Conservation (phyloP, 2,797 vertebrate species). For the Micropoecilia bifurca region DNA sequence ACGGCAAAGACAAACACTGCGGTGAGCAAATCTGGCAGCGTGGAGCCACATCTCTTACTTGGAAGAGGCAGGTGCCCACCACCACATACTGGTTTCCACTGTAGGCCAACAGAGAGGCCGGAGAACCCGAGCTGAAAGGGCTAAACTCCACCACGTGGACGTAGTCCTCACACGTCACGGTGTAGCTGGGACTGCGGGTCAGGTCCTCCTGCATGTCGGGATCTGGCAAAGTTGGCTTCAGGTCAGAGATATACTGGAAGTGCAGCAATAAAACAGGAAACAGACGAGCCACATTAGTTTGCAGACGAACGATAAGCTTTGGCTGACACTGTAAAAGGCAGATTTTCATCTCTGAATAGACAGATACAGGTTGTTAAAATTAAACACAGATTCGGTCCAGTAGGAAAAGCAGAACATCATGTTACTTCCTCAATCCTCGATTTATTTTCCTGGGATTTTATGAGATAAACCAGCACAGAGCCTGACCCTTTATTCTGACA, state of each 20-base stretch:
- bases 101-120: constrained; percentile 90
- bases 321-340: background rate
- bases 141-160: constrained; percentile 95
- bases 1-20: background rate
- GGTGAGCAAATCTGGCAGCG: background rate
- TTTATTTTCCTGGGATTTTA: background rate
- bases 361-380: background rate
- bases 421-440: background rate
- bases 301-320: background rate
- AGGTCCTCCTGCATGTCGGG: constrained; percentile 86
- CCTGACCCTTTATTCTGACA: background rate
- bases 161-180: constrained; percentile 92
- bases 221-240: background rate
- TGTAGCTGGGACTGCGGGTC: constrained; percentile 85
- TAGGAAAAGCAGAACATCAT: background rate
- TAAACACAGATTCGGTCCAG: background rate
- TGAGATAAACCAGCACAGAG: background rate
- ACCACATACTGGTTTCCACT: constrained; percentile 92
- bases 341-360: background rate
- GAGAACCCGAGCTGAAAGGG: constrained; percentile 88
- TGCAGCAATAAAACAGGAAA: constrained; percentile 1
- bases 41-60: constrained; percentile 76
- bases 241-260: constrained; percentile 29
- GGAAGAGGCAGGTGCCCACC: constrained; percentile 90
- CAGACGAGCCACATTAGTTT: background rate